phyloP scores from a whole-genome alignment of 2,113 vertebrate genomes.

The Vulpes lagopus region DNA sequence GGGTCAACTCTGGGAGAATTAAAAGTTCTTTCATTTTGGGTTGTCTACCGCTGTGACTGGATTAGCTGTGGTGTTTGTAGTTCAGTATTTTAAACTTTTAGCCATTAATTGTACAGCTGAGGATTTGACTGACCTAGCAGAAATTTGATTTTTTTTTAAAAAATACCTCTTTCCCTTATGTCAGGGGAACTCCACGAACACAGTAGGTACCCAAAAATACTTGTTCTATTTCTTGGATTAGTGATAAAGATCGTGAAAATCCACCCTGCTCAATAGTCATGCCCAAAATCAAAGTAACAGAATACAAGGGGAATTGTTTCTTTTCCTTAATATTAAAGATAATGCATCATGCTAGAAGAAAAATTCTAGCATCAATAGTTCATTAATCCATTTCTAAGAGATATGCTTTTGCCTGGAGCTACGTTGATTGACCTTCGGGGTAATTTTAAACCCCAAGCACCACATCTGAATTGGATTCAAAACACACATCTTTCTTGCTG shows the following conservation, averaged over 20 bases:
- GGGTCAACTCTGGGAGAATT: background rate
- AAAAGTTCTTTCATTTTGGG: constrained; percentile 51
- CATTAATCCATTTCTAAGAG: constrained; percentile 80
- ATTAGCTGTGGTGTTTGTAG: constrained; percentile 60
- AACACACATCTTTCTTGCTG: constrained; percentile 55
- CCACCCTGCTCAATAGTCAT: constrained; percentile 4
- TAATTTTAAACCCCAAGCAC: constrained; percentile 72
- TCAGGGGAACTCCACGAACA: background rate
- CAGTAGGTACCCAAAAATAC: constrained; percentile 51
- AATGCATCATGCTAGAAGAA: constrained; percentile 71
- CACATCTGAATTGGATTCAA: constrained; percentile 70
- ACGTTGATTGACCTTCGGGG: constrained; percentile 76
- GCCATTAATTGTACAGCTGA: constrained; percentile 49
- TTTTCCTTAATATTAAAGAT: constrained; percentile 71
- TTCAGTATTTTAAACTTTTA: constrained; percentile 61
- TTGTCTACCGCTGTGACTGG: constrained; percentile 58
- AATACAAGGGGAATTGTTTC: constrained; percentile 50
- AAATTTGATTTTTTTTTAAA: constrained; percentile 53
- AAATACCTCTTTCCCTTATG: background rate
- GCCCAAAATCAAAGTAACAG: constrained; percentile 64
- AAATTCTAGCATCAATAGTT: constrained; percentile 71
- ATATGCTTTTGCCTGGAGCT: constrained; percentile 69
- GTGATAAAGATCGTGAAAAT: constrained; percentile 50
- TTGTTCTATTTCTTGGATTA: constrained; percentile 49
- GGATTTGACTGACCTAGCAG: constrained; percentile 39